A percentile compares a stretch with the other conserved stretches of the same genome.
phyloP scores from a whole-genome alignment of 1,140 invertebrate species.

The Metaphire vulgaris region DNA sequence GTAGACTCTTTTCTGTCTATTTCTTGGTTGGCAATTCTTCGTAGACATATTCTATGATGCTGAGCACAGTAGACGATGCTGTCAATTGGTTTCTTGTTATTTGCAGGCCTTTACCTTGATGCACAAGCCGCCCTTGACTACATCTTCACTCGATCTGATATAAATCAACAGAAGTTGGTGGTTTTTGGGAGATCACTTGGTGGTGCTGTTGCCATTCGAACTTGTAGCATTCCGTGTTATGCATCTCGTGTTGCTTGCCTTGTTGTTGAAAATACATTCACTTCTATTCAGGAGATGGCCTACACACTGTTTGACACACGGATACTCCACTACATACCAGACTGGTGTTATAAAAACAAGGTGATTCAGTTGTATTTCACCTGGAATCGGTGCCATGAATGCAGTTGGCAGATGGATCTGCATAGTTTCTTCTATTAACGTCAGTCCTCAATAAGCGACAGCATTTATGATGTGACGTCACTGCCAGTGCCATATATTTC shows the following conservation, averaged over 20 bases:
- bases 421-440: too few species aligned
- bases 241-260: constrained; percentile 64
- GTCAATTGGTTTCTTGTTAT: neutral
- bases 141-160: constrained; percentile 68
- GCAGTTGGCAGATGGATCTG: too few species aligned
- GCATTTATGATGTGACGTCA: too few species aligned
- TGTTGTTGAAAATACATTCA: constrained; percentile 90
- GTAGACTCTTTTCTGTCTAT: too few species aligned
- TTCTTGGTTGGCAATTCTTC: neutral
- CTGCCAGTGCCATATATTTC: too few species aligned
- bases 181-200: constrained; percentile 87
- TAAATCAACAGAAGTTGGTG: constrained; percentile 76
- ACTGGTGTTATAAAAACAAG: constrained; percentile 43
- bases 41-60: too few species aligned
- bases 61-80: neutral
- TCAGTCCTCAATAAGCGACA: too few species aligned
- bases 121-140: constrained; percentile 79
- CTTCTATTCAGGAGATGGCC: constrained; percentile 83
- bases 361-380: constrained; percentile 33
- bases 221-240: constrained; percentile 66
- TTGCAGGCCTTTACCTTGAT: constrained; percentile 70
- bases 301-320: constrained; percentile 36
- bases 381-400: too few species aligned
- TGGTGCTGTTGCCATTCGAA: constrained; percentile 77
- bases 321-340: constrained; percentile 38